Evolutionary conservation across 1,140 invertebrate genomes (phyloP).

Genomic region (Drosophila insularis): DNA sequence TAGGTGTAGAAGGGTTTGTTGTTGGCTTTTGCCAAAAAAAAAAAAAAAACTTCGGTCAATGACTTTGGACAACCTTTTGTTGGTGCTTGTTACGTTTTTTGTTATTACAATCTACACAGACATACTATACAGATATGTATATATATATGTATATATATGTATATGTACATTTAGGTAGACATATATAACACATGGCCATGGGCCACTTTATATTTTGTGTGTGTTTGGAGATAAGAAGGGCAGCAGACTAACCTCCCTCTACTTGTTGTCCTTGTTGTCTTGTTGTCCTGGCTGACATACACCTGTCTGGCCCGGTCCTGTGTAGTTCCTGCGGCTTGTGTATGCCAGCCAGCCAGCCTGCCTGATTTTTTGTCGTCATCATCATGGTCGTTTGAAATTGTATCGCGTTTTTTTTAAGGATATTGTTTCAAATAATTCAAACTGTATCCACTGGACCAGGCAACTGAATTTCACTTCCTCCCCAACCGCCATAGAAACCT

Average conservation of each 20-base stretch:
- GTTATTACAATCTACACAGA: slow-evolving; percentile 51
- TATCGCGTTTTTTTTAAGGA: slow-evolving; percentile 79
- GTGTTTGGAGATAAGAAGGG: slow-evolving; percentile 51
- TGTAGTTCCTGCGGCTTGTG: slow-evolving; percentile 26
- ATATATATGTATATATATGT: not conserved
- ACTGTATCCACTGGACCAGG: slow-evolving; percentile 40
- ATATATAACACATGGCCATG: slow-evolving; percentile 2
- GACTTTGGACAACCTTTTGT: slow-evolving; percentile 59
- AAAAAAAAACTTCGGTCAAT: slow-evolving; percentile 52
- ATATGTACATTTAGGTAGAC: not conserved
- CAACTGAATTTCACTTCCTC: not conserved
- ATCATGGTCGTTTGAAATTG: slow-evolving; percentile 75
- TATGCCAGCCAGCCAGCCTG: slow-evolving; percentile 24
- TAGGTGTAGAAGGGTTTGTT: not conserved
- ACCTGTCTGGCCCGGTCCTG: slow-evolving; percentile 66
- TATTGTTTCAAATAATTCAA: slow-evolving; percentile 82
- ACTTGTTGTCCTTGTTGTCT: not conserved
- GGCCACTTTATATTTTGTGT: slow-evolving; percentile 50
- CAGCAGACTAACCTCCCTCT: slow-evolving; percentile 41
- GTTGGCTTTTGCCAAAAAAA: not conserved
- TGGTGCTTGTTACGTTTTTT: slow-evolving; percentile 36
- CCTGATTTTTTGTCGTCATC: slow-evolving; percentile 70
- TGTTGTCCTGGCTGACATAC: slow-evolving; percentile 55
- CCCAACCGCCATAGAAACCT: not conserved
- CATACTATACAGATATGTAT: not conserved